Evolutionary conservation across 30 jellyfish, hydroid and myxozoan species (phyloP), one percentile per base, ranked within the genome.

Genomic region (Nemopilema nomurai): DNA sequence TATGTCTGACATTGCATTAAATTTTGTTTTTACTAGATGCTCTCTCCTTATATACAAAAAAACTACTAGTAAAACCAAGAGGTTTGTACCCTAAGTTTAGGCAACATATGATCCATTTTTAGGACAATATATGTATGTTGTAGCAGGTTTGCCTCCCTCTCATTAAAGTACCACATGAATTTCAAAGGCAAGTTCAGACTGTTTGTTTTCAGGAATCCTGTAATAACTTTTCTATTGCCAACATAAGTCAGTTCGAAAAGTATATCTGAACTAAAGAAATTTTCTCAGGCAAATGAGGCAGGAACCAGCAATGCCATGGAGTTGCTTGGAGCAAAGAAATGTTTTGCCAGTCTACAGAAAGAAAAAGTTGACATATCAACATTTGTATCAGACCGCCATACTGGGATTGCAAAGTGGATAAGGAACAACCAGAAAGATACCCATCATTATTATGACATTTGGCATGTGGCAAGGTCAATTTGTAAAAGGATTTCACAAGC

Each of bases 391-490:
- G 82, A 67, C 63, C 28, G 90, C 23, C 90, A 80, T 65, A 32
- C 29, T 50, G 82, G 90, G 17, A 31, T 69, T 22, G 74, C 79
- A 41, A 69, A 67, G 28, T 82, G 89, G 89, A 64, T 80, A 66
- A 32, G 63, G 20, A 69, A 67, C 1, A 28, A 65, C 52, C 64
- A 51, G 24, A 7, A 23, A 16, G 30, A 49, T 1, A 71, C 80
- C 21, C 51, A 52, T 26, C 77, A 82, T 50, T 82, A 67, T 51
- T 69, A 20, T 49, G 85, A 69, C 73, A 68, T 82, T 16, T 82
- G 91, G 91, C 91, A 82, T 82, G 82, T 69, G 50, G 84, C 91
- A 17, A 57, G 85, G 8, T 18, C 85, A 3, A 51, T 71, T 18
- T 49, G 67, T 4, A 82, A 70, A 67, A 82, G 31, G 32, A 17